phyloP scores from a whole-genome alignment of 2,888 invertebrate genomes.

The Danaus chrysippus region DNA sequence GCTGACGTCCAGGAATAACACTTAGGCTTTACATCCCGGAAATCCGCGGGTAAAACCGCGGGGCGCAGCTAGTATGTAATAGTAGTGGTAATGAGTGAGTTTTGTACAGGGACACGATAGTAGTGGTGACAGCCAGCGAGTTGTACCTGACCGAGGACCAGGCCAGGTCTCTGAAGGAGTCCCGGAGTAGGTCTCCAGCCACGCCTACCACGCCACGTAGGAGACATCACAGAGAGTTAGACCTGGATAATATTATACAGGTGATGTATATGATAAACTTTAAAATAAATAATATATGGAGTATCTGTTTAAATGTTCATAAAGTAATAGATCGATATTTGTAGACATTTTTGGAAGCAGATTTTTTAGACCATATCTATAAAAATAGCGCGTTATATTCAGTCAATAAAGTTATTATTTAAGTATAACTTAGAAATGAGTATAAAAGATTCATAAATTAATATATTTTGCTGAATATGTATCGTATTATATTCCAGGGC shows the following conservation, averaged over 20 bases:
- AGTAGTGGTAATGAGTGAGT: background rate
- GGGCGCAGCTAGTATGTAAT: no score
- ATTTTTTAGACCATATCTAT: no score
- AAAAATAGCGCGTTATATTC: no score
- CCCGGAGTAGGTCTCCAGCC: slow-evolving; percentile 48
- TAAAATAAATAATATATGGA: no score
- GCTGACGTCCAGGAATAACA: no score
- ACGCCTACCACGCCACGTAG: slow-evolving; percentile 63
- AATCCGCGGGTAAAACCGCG: no score
- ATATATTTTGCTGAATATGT: background rate
- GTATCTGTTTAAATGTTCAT: no score
- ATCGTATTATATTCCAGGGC: slow-evolving; percentile 46
- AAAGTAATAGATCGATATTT: no score
- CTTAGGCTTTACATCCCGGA: no score
- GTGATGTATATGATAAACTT: slow-evolving; percentile 32
- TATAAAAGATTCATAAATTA: background rate
- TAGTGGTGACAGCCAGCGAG: slow-evolving; percentile 74
- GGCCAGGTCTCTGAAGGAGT: slow-evolving; percentile 69
- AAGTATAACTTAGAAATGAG: no score
- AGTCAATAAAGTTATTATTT: no score
- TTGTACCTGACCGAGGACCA: slow-evolving; percentile 79
- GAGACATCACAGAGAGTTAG: slow-evolving; percentile 61
- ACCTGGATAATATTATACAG: slow-evolving; percentile 73
- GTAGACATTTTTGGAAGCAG: no score
- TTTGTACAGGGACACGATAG: slow-evolving; percentile 60